Evolutionary conservation across 2,797 vertebrate species (phyloP).

Genomic region (Tragopan temminckii): DNA sequence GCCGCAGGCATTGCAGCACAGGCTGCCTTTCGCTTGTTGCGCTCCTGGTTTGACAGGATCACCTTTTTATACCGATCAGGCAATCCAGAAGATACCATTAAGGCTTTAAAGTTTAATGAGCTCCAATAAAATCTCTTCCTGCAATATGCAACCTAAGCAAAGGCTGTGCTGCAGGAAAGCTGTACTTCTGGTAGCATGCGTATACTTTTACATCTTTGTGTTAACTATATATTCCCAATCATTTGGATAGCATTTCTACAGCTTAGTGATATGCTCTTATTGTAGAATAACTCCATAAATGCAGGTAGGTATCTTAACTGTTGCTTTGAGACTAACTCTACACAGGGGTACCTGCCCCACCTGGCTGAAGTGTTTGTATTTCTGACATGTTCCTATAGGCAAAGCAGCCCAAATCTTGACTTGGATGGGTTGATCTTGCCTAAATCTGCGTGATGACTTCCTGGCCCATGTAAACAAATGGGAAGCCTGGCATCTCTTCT

Average conservation of each 20-base stretch:
- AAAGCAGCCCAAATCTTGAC: not conserved
- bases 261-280: not conserved
- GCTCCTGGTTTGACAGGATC: not conserved
- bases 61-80: not conserved
- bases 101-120: constrained; percentile 69
- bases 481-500: not conserved
- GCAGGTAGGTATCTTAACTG: not conserved
- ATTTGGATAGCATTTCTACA: not conserved
- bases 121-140: constrained; percentile 16
- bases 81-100: constrained; percentile 39
- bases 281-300: not conserved
- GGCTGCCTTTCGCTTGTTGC: not conserved
- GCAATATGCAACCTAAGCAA: not conserved
- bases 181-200: not conserved
- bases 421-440: not conserved
- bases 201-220: not conserved
- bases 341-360: not conserved
- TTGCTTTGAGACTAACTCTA: not conserved
- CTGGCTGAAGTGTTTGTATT: not conserved
- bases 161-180: not conserved
- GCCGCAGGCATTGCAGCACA: not conserved
- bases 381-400: not conserved
- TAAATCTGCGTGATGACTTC: constrained; percentile 14
- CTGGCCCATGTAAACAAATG: not conserved
- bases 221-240: not conserved